These are phyloP conservation scores for Andrena flavipes DNA, from an alignment of 2,888 invertebrate species.

Conservation along the genomic window DNA sequence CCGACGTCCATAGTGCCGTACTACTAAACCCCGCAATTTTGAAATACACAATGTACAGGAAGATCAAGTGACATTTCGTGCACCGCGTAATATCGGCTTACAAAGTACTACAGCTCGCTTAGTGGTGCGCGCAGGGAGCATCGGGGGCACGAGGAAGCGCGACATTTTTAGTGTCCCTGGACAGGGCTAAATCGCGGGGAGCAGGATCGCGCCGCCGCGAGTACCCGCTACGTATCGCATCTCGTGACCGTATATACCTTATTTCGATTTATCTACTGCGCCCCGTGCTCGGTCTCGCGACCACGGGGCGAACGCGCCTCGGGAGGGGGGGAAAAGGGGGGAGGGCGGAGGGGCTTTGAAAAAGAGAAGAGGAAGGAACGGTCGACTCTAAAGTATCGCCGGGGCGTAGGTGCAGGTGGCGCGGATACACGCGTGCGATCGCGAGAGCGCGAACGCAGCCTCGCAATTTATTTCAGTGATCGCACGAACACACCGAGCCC, in stretches of 20 bases:
- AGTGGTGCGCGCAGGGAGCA: not conserved
- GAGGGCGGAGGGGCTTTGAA: not conserved
- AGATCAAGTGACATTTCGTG: conserved; percentile 1
- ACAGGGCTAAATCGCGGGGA: conserved; percentile 38
- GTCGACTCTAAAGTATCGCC: conserved; percentile 53
- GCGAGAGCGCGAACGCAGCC: conserved; percentile 26
- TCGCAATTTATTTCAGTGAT: conserved; percentile 67
- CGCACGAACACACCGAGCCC: conserved; percentile 56
- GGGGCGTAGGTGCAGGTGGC: conserved; percentile 71
- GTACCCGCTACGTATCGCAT: conserved; percentile 30
- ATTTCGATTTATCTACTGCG: conserved; percentile 71
- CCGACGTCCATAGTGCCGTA: not conserved
- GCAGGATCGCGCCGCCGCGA: not conserved
- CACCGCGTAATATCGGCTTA: conserved; percentile 18
- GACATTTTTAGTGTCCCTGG: conserved; percentile 21
- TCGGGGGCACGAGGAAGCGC: not conserved
- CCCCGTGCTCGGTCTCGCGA: conserved; percentile 51
- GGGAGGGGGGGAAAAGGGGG: not conserved
- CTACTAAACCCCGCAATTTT: not conserved
- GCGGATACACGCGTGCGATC: conserved; percentile 42
- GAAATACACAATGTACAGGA: not conserved
- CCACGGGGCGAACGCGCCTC: conserved; percentile 9
- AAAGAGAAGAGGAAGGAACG: conserved; percentile 11
- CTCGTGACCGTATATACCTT: conserved; percentile 49
- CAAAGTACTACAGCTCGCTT: conserved; percentile 17